Evolutionary conservation across 92 coral and sea anemone genomes (phyloP).

Genomic region (Virgularia gustaviana): DNA sequence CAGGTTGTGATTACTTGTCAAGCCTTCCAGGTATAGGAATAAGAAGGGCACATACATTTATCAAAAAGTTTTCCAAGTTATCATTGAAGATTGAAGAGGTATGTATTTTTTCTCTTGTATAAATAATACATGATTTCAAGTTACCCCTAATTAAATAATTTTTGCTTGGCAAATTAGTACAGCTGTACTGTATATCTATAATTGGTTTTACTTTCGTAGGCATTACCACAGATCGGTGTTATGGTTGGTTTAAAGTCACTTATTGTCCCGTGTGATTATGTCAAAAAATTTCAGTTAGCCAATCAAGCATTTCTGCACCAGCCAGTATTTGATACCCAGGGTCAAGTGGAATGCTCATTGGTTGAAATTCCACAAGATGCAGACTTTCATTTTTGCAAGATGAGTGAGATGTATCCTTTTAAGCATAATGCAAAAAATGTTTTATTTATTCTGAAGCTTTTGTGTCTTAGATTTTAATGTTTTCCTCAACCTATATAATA

Average conservation of each 20-base stretch:
- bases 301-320: constrained; percentile 39
- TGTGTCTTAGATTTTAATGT: too few relatives aligned
- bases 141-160: too few relatives aligned
- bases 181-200: neutral
- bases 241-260: constrained; percentile 25
- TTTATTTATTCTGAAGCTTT: too few relatives aligned
- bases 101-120: neutral
- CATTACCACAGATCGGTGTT: constrained; percentile 36
- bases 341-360: constrained; percentile 23
- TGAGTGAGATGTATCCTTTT: constrained; percentile 43
- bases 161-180: neutral
- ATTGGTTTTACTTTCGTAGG: constrained; percentile 21
- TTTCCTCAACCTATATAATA: neutral
- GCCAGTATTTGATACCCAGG: constrained; percentile 33
- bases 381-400: constrained; percentile 16
- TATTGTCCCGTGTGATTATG: constrained; percentile 26
- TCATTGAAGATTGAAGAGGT: constrained; percentile 42
- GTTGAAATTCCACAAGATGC: constrained; percentile 15
- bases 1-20: constrained; percentile 38
- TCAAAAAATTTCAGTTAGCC: constrained; percentile 13
- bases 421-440: too few relatives aligned
- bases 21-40: constrained; percentile 40
- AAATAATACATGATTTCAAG: neutral
- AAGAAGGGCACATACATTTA: constrained; percentile 24
- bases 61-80: constrained; percentile 36